A percentile compares a stretch with the other conserved stretches of the same genome.
Evolutionary conservation across 1,140 invertebrate species (phyloP).

Genomic region (Mactra quadrangularis): DNA sequence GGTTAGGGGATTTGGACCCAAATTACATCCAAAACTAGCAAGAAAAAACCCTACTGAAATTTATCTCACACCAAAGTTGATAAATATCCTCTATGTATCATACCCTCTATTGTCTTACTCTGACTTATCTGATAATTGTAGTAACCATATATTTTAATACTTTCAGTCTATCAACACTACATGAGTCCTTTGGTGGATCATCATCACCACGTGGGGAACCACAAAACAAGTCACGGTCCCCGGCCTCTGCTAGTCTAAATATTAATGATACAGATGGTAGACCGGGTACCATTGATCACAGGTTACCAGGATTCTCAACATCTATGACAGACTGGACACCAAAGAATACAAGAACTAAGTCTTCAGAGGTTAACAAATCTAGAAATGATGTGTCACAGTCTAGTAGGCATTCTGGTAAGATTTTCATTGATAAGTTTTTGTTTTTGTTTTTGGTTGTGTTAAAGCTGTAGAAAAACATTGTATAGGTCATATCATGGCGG

Average conservation of each 20-base stretch:
- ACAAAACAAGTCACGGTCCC: conserved; percentile 14
- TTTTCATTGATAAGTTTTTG: background rate
- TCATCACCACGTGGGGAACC: conserved; percentile 39
- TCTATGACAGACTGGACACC: conserved; percentile 25
- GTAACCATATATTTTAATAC: background rate
- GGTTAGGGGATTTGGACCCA: too few relatives aligned
- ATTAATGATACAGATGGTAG: background rate
- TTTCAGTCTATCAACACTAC: conserved; percentile 49
- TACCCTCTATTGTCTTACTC: too few relatives aligned
- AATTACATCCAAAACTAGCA: too few relatives aligned
- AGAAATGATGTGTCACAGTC: conserved; percentile 4
- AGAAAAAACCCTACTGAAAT: too few relatives aligned
- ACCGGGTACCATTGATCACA: background rate
- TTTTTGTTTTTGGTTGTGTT: too few relatives aligned
- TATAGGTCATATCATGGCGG: too few relatives aligned
- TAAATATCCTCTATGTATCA: too few relatives aligned
- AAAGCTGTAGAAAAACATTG: too few relatives aligned
- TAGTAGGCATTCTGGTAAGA: conserved; percentile 9
- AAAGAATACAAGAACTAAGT: conserved; percentile 24
- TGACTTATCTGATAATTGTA: too few relatives aligned
- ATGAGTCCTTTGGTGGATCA: conserved; percentile 54
- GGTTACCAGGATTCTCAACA: conserved; percentile 46
- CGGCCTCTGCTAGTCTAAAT: background rate
- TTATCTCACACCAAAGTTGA: too few relatives aligned
- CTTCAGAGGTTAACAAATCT: conserved; percentile 27